Percentiles rank a stretch among this genome's conserved stretches.
phyloP scores from a whole-genome alignment of 92 coral and sea anemone species.

The Pocillopora meandrina region DNA sequence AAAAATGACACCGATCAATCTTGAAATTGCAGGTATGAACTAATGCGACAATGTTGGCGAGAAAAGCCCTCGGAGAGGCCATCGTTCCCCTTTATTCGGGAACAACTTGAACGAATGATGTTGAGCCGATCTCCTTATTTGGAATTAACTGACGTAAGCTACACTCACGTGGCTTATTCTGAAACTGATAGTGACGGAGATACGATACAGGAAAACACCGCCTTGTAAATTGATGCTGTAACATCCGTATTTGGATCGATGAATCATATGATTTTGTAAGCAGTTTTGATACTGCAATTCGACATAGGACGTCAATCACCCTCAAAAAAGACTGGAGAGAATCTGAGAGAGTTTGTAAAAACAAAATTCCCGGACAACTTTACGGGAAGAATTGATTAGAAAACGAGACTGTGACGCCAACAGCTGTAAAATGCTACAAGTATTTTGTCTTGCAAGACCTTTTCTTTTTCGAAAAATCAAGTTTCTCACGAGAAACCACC shows the following conservation, averaged over 20 bases:
- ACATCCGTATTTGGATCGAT: too few species aligned
- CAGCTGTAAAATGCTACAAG: too few species aligned
- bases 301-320: too few species aligned
- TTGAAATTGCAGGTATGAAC: background rate
- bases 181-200: background rate
- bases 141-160: conserved; percentile 7
- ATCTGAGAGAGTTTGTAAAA: too few species aligned
- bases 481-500: background rate
- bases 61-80: conserved; percentile 16
- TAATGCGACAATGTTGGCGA: conserved; percentile 3
- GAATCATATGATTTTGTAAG: too few species aligned
- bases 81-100: background rate
- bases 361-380: too few species aligned
- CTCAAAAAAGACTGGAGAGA: too few species aligned
- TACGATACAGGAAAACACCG: background rate
- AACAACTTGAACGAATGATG: conserved; percentile 18
- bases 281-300: too few species aligned
- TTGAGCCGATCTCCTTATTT: conserved; percentile 3
- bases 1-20: background rate
- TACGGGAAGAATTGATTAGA: too few species aligned
- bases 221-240: background rate
- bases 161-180: background rate
- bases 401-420: too few species aligned
- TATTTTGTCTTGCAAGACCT: background rate
- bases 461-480: background rate